Base-by-base conservation (phyloP, 2,113 vertebrate species). In the Apteryx mantelli region DNA sequence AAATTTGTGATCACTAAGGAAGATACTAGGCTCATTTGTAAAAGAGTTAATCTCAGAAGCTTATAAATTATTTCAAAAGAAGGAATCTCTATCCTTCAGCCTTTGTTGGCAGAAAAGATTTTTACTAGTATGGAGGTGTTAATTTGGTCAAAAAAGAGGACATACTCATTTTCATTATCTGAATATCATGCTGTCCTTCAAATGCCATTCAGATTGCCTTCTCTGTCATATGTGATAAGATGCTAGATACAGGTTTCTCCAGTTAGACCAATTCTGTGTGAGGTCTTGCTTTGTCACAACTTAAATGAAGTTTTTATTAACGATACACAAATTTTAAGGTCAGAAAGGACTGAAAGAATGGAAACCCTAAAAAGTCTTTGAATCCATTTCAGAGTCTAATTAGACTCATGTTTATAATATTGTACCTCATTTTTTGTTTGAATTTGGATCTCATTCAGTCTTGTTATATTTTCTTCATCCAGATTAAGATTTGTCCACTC, bases 191-290 rank as follows among this genome's bases (percentile, higher is more conserved):
- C 0, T 7, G 8, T 40, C 20, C 20, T 64, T 79, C 18, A 40
- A 34, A 28, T 77, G 24, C 30, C 10, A n/a, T 64, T 86, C 17
- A 55, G 40, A 44, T 50, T 85, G 22, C 9, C 6, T 86, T 86
- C 58, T 66, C 5, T 68, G 66, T 61, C 40, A 9, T 71, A 22
- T 0, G 0, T n/a, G 34, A 5, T 88, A 66, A 81, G 28, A n/a
- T 58, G 12, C 36, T 76, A 56, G 69, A 61, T 70, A 15, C 5
- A 58, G 30, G 3, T 17, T 85, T 71, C 36, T 70, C 64, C 36
- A 44, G 8, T 53, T 85, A 68, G 17, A 81, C 21, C 20, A 70
- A 7, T 56, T 82, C 66, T 63, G 5, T 50, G 34, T 53, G 70
- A 79, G 12, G 18, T 53, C 36, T 86, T 84, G 34, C 44, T 84